phyloP scores from a whole-genome alignment of 2,888 invertebrate species.

The Globia sparganii region DNA sequence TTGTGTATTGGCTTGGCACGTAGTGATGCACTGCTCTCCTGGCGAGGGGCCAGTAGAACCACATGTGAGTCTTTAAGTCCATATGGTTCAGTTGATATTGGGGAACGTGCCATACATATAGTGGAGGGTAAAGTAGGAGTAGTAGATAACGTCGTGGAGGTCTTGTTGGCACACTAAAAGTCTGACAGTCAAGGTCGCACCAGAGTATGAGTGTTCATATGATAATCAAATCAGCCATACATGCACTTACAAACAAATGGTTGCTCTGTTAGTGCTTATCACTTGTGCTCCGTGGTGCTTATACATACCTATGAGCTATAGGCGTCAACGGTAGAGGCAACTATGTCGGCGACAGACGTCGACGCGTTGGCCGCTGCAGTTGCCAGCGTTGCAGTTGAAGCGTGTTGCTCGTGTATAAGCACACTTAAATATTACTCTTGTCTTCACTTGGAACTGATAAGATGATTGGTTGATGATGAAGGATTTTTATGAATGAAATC shows the following conservation, averaged over 20 bases:
- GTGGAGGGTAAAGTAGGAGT: neutral
- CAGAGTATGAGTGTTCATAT: neutral
- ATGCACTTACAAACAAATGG: neutral
- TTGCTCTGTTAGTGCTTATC: neutral
- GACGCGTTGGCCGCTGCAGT: no score
- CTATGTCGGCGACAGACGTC: no score
- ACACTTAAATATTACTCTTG: neutral
- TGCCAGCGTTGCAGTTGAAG: no score
- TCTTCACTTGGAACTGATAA: neutral
- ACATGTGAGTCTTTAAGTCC: constrained; percentile 47
- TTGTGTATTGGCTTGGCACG: constrained; percentile 46
- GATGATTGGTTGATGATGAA: neutral
- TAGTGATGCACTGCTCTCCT: constrained; percentile 45
- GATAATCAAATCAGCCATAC: neutral
- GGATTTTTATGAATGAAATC: neutral
- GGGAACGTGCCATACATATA: constrained; percentile 3
- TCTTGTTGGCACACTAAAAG: no score
- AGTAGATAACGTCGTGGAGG: no score
- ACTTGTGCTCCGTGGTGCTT: no score
- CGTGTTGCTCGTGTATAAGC: no score
- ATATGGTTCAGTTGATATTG: constrained; percentile 22
- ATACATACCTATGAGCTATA: no score
- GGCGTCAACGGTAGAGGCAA: no score
- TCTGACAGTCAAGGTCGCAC: neutral
- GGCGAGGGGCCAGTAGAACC: constrained; percentile 54